A percentile compares a stretch with the other conserved stretches of the same genome.
phyloP scores from a whole-genome alignment of 2,797 vertebrate genomes.

The Intellagama lesueurii region DNA sequence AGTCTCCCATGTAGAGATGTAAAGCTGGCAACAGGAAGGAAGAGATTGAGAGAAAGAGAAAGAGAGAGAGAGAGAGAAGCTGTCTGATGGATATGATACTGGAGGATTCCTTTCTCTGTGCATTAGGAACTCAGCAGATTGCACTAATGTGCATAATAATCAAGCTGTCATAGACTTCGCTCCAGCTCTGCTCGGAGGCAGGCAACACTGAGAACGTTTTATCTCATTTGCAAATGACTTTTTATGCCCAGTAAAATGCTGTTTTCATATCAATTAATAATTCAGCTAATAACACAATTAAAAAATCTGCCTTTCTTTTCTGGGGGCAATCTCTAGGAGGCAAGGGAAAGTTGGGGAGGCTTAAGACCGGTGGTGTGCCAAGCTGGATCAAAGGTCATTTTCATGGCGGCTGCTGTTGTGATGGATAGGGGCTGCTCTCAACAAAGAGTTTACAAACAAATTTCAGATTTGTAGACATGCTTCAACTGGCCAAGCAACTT shows the following conservation, averaged over 20 bases:
- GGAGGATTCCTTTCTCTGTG: constrained; percentile 44
- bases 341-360: constrained; percentile 50
- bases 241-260: constrained; percentile 77
- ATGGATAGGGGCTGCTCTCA: neutral
- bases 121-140: constrained; percentile 65
- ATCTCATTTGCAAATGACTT: constrained; percentile 79
- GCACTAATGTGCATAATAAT: constrained; percentile 71
- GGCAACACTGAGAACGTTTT: constrained; percentile 65
- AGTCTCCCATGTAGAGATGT: constrained; percentile 58
- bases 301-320: constrained; percentile 68
- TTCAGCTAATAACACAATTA: constrained; percentile 79
- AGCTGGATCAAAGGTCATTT: neutral
- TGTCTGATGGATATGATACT: constrained; percentile 56
- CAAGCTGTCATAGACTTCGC: constrained; percentile 68
- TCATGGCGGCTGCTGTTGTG: constrained; percentile 8
- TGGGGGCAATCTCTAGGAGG: constrained; percentile 61
- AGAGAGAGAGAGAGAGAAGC: constrained; percentile 18
- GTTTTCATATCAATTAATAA: constrained; percentile 83
- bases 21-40: constrained; percentile 49
- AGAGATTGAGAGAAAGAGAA: neutral
- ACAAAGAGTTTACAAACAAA: constrained; percentile 44
- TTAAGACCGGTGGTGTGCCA: constrained; percentile 36
- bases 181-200: constrained; percentile 64
- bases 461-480: neutral
- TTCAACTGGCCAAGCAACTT: neutral